A percentile compares a stretch with the other conserved stretches of the same genome.
Evolutionary conservation across 2,113 vertebrate species (phyloP).

Genomic region (Megaleporinus macrocephalus): DNA sequence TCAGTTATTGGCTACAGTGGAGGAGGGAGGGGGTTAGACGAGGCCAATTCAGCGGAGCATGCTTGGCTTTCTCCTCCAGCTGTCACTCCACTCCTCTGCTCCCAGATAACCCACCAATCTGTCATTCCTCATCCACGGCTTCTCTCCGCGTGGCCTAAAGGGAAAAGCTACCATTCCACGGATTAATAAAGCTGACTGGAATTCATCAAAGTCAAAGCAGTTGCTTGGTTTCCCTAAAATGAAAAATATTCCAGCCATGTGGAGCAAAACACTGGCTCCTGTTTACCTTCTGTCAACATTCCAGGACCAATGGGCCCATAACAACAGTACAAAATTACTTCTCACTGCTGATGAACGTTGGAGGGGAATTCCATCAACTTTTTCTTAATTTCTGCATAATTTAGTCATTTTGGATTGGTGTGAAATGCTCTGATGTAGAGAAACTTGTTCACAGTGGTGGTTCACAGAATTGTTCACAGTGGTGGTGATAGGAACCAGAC

Average conservation of each 20-base stretch:
- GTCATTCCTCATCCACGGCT: slow-evolving; percentile 30
- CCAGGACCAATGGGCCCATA: too few relatives aligned
- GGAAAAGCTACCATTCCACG: not conserved
- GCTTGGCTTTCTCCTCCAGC: slow-evolving; percentile 26
- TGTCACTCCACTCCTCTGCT: slow-evolving; percentile 26
- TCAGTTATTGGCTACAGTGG: slow-evolving; percentile 4
- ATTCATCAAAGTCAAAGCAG: not conserved
- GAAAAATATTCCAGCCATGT: not conserved
- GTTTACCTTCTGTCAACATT: too few relatives aligned
- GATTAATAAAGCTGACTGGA: slow-evolving; percentile 1
- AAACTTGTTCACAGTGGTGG: too few relatives aligned
- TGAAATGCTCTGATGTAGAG: too few relatives aligned
- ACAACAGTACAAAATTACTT: too few relatives aligned
- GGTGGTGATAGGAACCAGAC: too few relatives aligned
- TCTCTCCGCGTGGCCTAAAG: not conserved
- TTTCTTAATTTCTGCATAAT: too few relatives aligned
- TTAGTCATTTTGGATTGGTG: too few relatives aligned
- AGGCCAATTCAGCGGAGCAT: slow-evolving; percentile 23
- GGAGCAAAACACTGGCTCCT: too few relatives aligned
- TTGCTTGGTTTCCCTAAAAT: not conserved
- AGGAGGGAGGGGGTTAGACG: slow-evolving; percentile 13
- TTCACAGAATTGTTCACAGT: too few relatives aligned
- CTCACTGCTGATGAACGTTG: too few relatives aligned
- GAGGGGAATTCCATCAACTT: too few relatives aligned
- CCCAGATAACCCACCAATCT: slow-evolving; percentile 22